Conservation (phyloP, 1,140 invertebrate genomes). For the Apis laboriosa region DNA sequence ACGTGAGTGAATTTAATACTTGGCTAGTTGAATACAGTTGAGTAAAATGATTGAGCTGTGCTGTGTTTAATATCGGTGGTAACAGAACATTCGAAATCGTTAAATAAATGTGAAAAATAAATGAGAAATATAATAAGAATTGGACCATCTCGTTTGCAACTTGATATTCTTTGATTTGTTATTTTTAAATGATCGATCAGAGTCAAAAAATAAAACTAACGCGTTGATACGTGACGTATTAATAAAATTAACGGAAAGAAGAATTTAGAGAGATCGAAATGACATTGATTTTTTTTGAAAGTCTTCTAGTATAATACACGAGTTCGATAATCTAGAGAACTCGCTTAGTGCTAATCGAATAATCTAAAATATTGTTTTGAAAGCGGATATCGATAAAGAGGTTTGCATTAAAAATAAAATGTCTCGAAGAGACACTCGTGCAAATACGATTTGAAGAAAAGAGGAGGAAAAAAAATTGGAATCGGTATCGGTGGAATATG, state of each 20-base stretch:
- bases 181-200: too few relatives aligned
- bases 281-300: not conserved
- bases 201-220: too few relatives aligned
- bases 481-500: constrained; percentile 7
- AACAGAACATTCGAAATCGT: too few relatives aligned
- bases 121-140: too few relatives aligned
- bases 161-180: too few relatives aligned
- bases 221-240: not conserved
- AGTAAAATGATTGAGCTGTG: too few relatives aligned
- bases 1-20: too few relatives aligned
- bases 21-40: too few relatives aligned
- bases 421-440: not conserved
- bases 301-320: not conserved
- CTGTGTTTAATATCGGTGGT: too few relatives aligned
- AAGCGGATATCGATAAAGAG: not conserved
- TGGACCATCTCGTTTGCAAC: too few relatives aligned
- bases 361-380: not conserved
- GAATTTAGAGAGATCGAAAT: not conserved
- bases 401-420: not conserved
- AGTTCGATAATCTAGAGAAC: not conserved
- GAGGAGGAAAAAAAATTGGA: not conserved
- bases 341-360: not conserved
- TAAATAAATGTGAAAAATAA: too few relatives aligned
- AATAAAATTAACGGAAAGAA: not conserved
- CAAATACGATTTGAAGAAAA: not conserved